Percentiles rank a stretch among this genome's conserved stretches.
phyloP scores from a whole-genome alignment of 2,888 invertebrate species.

The Epicampocera succincta region DNA sequence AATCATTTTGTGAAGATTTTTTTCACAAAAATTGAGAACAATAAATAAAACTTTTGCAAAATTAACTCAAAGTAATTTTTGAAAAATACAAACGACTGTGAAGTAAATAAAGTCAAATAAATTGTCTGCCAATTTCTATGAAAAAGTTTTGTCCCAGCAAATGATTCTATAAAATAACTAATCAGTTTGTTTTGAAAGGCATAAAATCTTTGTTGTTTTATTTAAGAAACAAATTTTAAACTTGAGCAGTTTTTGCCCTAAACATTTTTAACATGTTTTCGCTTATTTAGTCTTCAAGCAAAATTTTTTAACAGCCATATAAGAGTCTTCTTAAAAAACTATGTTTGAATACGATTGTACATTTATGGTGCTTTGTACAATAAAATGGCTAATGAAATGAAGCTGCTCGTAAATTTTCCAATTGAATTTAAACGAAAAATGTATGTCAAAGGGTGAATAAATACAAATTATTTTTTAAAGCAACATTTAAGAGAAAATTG shows the following conservation, averaged over 20 bases:
- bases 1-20: too few relatives aligned
- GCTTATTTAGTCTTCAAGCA: background rate
- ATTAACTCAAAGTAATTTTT: too few relatives aligned
- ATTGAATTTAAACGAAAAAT: constrained; percentile 64
- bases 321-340: background rate
- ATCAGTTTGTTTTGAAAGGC: too few relatives aligned
- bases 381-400: constrained; percentile 60
- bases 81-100: too few relatives aligned
- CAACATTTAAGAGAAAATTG: constrained; percentile 32
- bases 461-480: constrained; percentile 50
- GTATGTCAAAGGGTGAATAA: constrained; percentile 68
- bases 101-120: too few relatives aligned
- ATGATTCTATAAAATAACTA: too few relatives aligned
- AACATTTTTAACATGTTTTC: background rate
- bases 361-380: constrained; percentile 18
- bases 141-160: too few relatives aligned
- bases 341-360: background rate
- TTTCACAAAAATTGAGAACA: too few relatives aligned
- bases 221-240: too few relatives aligned
- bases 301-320: background rate
- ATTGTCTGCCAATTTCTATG: too few relatives aligned
- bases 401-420: constrained; percentile 51
- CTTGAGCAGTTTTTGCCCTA: background rate
- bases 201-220: too few relatives aligned
- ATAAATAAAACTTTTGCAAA: too few relatives aligned